Conservation (phyloP, 2,888 invertebrate species). For the Pomacea canaliculata region DNA sequence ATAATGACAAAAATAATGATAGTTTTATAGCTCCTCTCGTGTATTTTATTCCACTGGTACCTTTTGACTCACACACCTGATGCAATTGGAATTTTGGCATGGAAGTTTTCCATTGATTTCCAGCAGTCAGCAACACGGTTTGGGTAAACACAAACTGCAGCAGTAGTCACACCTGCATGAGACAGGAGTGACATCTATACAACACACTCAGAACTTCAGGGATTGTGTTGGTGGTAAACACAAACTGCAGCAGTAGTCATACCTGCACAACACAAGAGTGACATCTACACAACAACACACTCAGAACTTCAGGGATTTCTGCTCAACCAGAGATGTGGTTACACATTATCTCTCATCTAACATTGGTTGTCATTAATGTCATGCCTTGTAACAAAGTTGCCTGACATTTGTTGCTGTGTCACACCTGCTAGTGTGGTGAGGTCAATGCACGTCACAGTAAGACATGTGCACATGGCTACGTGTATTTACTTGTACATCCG, state of each 20-base stretch:
- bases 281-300: not conserved
- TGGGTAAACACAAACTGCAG: conserved; percentile 97
- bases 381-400: conserved; percentile 85
- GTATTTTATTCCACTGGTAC: not conserved
- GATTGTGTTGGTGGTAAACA: conserved; percentile 79
- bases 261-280: conserved; percentile 37
- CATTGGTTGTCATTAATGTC: conserved; percentile 38
- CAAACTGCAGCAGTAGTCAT: conserved; percentile 89
- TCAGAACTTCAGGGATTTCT: not conserved
- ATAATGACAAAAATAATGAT: no score
- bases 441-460: conserved; percentile 83
- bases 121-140: conserved; percentile 83
- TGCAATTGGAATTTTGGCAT: conserved; percentile 80
- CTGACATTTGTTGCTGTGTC: conserved; percentile 79
- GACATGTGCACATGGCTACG: no score
- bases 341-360: no score
- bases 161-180: conserved; percentile 74
- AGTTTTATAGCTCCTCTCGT: no score
- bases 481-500: no score
- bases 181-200: not conserved
- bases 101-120: conserved; percentile 68
- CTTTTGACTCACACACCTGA: conserved; percentile 75
- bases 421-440: conserved; percentile 89
- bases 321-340: no score
- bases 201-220: not conserved